Percentiles rank a stretch among this genome's conserved stretches.
Conservation (phyloP, 2,888 invertebrate genomes). For the Cephonodes hylas region DNA sequence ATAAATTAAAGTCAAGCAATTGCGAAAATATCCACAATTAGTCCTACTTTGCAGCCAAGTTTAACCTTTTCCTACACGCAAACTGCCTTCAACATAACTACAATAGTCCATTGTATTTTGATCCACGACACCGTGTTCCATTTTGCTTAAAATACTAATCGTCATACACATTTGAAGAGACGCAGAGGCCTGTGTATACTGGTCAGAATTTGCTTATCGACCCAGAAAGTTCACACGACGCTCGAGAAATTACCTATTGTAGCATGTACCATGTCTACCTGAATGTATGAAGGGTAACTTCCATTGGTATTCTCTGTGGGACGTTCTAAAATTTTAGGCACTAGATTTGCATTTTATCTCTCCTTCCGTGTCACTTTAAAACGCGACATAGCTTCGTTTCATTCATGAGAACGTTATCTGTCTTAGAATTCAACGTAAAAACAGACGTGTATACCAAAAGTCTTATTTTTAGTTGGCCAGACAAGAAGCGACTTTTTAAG, state of each 20-base stretch:
- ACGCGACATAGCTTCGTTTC: background rate
- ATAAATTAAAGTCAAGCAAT: background rate
- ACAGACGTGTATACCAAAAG: too few relatives aligned
- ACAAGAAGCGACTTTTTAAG: too few relatives aligned
- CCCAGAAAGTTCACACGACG: conserved; percentile 29
- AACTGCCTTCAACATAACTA: conserved; percentile 39
- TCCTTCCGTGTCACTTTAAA: background rate
- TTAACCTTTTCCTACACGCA: conserved; percentile 30
- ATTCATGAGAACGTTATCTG: background rate
- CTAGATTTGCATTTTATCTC: background rate
- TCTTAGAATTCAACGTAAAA: too few relatives aligned
- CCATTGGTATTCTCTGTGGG: background rate
- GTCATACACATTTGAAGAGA: conserved; percentile 21
- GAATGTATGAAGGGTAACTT: conserved; percentile 2
- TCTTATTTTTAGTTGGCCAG: too few relatives aligned
- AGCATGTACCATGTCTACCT: conserved; percentile 8
- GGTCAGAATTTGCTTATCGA: conserved; percentile 39
- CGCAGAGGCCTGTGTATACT: conserved; percentile 30
- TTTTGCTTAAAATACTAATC: conserved; percentile 21
- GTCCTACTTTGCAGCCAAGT: conserved; percentile 21
- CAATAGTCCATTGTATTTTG: conserved; percentile 33
- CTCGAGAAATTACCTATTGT: conserved; percentile 28
- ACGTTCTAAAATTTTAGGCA: background rate
- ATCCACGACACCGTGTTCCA: conserved; percentile 26
- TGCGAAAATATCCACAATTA: conserved; percentile 13